These are phyloP conservation scores for Xiphorhynchus elegans DNA, from an alignment of 2,113 vertebrate species.

Conservation along the genomic window DNA sequence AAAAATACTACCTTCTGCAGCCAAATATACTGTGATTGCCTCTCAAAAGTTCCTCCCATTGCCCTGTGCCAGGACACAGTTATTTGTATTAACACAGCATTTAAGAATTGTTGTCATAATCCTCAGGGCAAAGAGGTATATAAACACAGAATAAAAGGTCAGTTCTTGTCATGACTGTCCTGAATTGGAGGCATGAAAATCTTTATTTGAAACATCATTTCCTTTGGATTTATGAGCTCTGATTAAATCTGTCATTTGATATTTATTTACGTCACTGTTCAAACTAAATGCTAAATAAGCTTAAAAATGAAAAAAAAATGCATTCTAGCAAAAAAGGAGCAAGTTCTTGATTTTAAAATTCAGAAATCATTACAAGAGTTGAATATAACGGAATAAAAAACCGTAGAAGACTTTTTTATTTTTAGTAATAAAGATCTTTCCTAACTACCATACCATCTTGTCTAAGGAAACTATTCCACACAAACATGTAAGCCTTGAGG, in stretches of 20 bases:
- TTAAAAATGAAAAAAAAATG: not conserved
- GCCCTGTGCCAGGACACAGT: not conserved
- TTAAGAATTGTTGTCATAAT: slow-evolving; percentile 1
- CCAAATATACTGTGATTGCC: not conserved
- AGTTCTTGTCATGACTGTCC: not conserved
- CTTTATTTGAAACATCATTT: not conserved
- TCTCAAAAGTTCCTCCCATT: not conserved
- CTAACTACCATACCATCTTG: not conserved
- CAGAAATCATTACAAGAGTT: not conserved
- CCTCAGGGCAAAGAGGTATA: not conserved
- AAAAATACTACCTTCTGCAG: not conserved
- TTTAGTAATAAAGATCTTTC: not conserved
- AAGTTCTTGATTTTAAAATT: not conserved
- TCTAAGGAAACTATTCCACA: not conserved
- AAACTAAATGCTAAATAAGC: not conserved
- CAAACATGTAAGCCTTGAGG: fast-evolving
- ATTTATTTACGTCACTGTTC: not conserved
- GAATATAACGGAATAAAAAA: not conserved
- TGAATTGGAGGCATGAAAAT: not conserved
- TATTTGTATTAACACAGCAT: not conserved
- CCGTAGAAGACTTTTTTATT: not conserved
- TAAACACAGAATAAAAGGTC: slow-evolving; percentile 18
- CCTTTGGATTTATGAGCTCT: not conserved
- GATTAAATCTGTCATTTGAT: not conserved
- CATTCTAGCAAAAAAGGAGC: not conserved